Conservation (phyloP, 1,140 invertebrate species). For the Rhysida immarginata region DNA sequence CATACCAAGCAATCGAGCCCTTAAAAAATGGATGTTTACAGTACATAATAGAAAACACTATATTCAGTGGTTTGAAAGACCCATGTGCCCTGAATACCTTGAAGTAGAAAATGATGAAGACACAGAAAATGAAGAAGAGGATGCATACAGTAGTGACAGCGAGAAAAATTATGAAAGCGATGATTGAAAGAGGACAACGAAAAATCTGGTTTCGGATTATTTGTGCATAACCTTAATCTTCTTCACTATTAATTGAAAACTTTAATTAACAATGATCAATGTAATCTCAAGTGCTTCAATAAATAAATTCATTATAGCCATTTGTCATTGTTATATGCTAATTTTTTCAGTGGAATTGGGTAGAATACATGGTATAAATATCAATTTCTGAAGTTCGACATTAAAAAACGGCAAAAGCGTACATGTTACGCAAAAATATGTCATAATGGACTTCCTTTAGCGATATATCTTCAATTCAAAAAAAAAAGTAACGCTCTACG, state of each 20-base stretch:
- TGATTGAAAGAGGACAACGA: not conserved
- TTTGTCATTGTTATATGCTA: not conserved
- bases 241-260: not conserved
- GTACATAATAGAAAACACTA: not conserved
- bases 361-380: not conserved
- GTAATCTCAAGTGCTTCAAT: not conserved
- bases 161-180: not conserved
- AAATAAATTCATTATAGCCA: not conserved
- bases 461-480: not conserved
- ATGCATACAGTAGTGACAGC: not conserved
- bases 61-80: not conserved
- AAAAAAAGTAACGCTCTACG: not conserved
- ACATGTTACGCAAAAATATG: not conserved
- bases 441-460: not conserved
- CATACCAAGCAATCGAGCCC: not conserved
- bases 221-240: not conserved
- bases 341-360: not conserved
- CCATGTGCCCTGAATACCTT: not conserved
- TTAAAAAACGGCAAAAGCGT: not conserved
- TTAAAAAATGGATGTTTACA: not conserved
- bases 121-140: not conserved
- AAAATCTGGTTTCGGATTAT: not conserved
- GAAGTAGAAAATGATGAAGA: conserved; percentile 1
- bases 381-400: not conserved
- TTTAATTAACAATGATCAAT: not conserved